Percentiles rank a stretch among this genome's conserved stretches.
phyloP scores from a whole-genome alignment of 2,888 invertebrate genomes.

The Melanotus villosus region DNA sequence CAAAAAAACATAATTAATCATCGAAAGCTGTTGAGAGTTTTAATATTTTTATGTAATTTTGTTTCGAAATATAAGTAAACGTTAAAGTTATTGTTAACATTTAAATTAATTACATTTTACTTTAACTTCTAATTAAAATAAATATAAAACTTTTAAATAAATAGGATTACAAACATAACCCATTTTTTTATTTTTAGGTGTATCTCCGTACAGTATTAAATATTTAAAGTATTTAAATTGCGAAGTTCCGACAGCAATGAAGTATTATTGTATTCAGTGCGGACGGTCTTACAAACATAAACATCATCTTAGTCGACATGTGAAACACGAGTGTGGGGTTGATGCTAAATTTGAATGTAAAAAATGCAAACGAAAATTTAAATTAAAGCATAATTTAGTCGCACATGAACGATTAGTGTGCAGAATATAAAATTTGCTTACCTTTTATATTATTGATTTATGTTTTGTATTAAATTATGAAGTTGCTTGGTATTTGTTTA shows the following conservation, averaged over 20 bases:
- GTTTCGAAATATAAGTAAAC: too few relatives aligned
- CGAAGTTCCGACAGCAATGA: not conserved
- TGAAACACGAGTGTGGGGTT: conserved; percentile 23
- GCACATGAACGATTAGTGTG: conserved; percentile 33
- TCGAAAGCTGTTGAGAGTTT: too few relatives aligned
- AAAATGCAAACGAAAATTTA: conserved; percentile 40
- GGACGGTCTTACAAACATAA: conserved; percentile 23
- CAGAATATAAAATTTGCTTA: too few relatives aligned
- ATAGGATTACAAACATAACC: too few relatives aligned
- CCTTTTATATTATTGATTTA: too few relatives aligned
- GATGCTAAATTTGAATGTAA: conserved; percentile 36
- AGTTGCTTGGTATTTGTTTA: too few relatives aligned
- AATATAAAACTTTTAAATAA: too few relatives aligned
- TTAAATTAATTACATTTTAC: too few relatives aligned
- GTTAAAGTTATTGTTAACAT: too few relatives aligned
- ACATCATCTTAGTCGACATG: conserved; percentile 2
- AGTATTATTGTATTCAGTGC: conserved; percentile 12
- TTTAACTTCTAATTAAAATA: too few relatives aligned
- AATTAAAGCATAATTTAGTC: conserved; percentile 42
- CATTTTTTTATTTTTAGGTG: not conserved
- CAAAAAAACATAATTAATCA: not conserved
- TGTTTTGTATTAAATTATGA: too few relatives aligned
- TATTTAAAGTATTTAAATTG: not conserved
- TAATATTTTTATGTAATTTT: too few relatives aligned
- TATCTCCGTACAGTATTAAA: not conserved